Percentiles rank a stretch among this genome's conserved stretches.
These are phyloP conservation scores for Pristionchus mayeri DNA, from an alignment of 2,888 invertebrate genomes.

Conservation along the genomic window DNA sequence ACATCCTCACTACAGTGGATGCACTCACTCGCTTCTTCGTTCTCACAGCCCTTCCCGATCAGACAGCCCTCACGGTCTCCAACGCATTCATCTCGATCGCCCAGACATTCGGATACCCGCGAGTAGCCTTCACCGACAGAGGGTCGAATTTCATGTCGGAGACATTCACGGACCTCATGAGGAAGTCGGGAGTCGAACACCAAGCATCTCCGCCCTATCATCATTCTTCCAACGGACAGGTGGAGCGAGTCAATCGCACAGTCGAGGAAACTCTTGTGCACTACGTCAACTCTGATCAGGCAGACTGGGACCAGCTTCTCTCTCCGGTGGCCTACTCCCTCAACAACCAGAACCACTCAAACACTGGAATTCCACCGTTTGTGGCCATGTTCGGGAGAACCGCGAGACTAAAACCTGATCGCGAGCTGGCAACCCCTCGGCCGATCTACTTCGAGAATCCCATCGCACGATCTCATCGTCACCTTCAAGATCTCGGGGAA, in stretches of 20 bases:
- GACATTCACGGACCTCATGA: slow-evolving; percentile 29
- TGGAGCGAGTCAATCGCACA: slow-evolving; percentile 49
- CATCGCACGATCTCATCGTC: neutral
- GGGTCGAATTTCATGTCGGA: slow-evolving; percentile 36
- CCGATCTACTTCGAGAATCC: neutral
- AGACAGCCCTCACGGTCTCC: neutral
- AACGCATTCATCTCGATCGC: neutral
- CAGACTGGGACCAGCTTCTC: slow-evolving; percentile 46
- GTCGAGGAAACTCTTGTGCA: slow-evolving; percentile 44
- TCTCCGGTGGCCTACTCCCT: slow-evolving; percentile 34
- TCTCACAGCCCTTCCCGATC: slow-evolving; percentile 19
- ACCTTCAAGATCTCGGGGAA: neutral
- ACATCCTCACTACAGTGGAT: neutral
- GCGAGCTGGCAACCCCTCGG: neutral
- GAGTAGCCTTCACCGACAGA: neutral
- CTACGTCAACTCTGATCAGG: slow-evolving; percentile 13
- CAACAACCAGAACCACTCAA: slow-evolving; percentile 19
- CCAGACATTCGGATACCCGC: neutral
- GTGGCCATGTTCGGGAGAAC: neutral
- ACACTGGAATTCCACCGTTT: slow-evolving; percentile 34
- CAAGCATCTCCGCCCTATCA: slow-evolving; percentile 40
- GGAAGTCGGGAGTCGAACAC: slow-evolving; percentile 11
- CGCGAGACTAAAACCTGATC: neutral
- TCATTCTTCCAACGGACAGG: slow-evolving; percentile 37
- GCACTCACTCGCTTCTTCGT: neutral